Base-by-base conservation (phyloP, 1,140 invertebrate genomes). In the Ericerus pela region DNA sequence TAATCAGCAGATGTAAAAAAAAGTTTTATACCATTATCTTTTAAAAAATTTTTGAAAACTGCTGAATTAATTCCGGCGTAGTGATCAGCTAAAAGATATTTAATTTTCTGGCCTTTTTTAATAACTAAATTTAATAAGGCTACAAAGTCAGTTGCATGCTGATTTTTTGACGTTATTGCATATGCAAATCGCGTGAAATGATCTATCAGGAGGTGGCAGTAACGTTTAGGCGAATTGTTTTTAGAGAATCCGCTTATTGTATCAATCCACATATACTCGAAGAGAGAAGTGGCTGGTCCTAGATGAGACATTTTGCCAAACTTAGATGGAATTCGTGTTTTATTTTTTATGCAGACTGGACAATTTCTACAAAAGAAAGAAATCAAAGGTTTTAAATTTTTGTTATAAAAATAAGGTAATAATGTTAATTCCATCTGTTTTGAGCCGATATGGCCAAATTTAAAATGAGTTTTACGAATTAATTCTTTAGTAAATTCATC, bases 261-360 rank as follows among this genome's bases (percentile, higher is more conserved):
- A 51, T 64, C 61, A 20, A 67, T 60, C 12, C 57, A 62, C 14
- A 68, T 59, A 57, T 69, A 31, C 63, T 67, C 61, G 65, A 66
- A 63, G 61, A 66, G 56, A 62, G 65, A 20, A 65, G 60, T 54
- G 58, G 62, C 56, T 65, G 62, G 67, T 54, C 65, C 67, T 59
- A 70, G 61, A n/a, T 68, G 60, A 18, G 31, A 66, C 36, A 55
- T 65, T 53, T 51, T 38, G 54, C 27, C 68, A 60, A n/a, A n/a
- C n/a, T n/a, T n/a, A n/a, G n/a, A n/a, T n/a, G n/a, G n/a, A n/a
- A n/a, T n/a, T n/a, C n/a, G n/a, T n/a, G n/a, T n/a, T n/a, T n/a
- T n/a, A n/a, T n/a, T n/a, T n/a, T n/a, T n/a, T n/a, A n/a, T n/a
- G n/a, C n/a, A n/a, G n/a, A n/a, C n/a, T n/a, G n/a, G n/a, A n/a